phyloP scores from a whole-genome alignment of 2,888 invertebrate species.

The Andrena haemorrhoa region DNA sequence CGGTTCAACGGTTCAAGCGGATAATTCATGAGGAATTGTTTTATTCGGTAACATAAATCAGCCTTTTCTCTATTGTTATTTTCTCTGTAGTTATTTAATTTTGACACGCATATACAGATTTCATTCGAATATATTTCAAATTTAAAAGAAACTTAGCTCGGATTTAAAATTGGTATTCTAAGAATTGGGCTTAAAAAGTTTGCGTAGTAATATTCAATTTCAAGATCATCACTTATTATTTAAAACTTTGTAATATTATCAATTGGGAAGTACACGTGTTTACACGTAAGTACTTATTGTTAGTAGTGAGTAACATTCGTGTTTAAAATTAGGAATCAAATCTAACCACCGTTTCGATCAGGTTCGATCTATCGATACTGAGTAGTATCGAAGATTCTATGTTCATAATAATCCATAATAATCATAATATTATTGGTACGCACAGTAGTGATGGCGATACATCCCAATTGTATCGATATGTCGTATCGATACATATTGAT shows the following conservation, averaged over 20 bases:
- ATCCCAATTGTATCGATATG: too few relatives aligned
- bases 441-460: too few relatives aligned
- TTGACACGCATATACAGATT: background rate
- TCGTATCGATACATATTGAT: too few relatives aligned
- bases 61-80: background rate
- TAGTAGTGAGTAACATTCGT: background rate
- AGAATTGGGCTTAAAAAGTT: background rate
- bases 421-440: background rate
- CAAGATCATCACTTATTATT: background rate
- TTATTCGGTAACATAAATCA: background rate
- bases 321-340: background rate
- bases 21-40: background rate
- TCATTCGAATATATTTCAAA: background rate
- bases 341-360: background rate
- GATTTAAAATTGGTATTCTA: background rate
- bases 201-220: background rate
- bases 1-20: background rate
- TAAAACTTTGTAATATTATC: background rate
- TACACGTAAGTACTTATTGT: too few relatives aligned
- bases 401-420: background rate
- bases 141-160: background rate
- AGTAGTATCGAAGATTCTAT: conserved; percentile 17
- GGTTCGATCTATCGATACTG: conserved; percentile 13
- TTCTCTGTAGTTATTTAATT: background rate
- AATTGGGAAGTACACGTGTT: background rate